These are phyloP conservation scores for Pelvicachromis taeniatus DNA, from an alignment of 2,113 vertebrate genomes.

Conservation along the genomic window DNA sequence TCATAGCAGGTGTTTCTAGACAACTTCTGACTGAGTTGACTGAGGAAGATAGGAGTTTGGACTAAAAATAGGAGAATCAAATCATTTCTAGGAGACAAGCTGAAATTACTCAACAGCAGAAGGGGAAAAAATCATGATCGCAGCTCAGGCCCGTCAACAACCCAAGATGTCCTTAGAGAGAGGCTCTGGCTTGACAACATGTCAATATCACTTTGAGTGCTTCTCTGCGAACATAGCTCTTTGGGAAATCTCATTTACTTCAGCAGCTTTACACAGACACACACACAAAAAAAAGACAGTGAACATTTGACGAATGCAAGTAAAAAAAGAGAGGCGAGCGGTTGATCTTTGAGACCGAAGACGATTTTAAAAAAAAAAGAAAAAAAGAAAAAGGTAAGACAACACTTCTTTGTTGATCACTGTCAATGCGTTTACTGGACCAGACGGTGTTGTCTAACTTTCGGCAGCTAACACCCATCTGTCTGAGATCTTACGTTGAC, in stretches of 20 bases:
- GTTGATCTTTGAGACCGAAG: conserved; percentile 76
- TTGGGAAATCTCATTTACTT: conserved; percentile 77
- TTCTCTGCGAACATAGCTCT: conserved; percentile 67
- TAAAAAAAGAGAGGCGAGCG: conserved; percentile 29
- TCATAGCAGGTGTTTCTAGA: conserved; percentile 68
- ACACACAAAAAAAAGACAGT: conserved; percentile 43
- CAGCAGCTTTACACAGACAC: conserved; percentile 52
- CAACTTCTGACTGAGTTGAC: conserved; percentile 70
- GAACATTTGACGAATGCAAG: conserved; percentile 64
- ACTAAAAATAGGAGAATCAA: conserved; percentile 74
- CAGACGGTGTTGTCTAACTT: conserved; percentile 72
- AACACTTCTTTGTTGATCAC: conserved; percentile 79
- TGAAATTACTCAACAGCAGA: conserved; percentile 71
- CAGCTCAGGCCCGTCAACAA: conserved; percentile 72
- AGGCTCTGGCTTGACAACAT: conserved; percentile 75
- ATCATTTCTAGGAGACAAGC: conserved; percentile 69
- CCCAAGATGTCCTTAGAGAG: conserved; percentile 71
- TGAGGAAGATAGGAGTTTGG: conserved; percentile 53
- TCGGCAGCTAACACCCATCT: conserved; percentile 52
- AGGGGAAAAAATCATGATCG: conserved; percentile 67
- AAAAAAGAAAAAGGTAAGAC: conserved; percentile 56
- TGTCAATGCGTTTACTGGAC: conserved; percentile 74
- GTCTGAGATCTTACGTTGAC: conserved; percentile 62
- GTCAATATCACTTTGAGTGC: conserved; percentile 78
- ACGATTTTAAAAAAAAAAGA: conserved; percentile 33